Evolutionary conservation across 2,113 vertebrate species (phyloP).

Genomic region (Hepsetus odoe): DNA sequence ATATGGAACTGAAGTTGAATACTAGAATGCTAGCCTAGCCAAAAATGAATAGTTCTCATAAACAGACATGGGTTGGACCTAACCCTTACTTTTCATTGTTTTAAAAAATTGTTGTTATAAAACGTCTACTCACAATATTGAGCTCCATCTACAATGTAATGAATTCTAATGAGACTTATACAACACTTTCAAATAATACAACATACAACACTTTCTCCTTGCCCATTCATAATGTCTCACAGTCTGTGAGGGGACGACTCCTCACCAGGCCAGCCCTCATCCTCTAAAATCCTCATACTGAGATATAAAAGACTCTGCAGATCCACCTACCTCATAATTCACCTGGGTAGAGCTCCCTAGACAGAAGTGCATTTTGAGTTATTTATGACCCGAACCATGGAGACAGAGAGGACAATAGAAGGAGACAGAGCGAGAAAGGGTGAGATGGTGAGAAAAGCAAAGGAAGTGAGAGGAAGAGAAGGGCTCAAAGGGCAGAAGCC

Average conservation of each 20-base stretch:
- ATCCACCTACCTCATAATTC: constrained; percentile 30
- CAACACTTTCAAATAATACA: not conserved
- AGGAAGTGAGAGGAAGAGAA: constrained; percentile 13
- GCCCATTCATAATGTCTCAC: not conserved
- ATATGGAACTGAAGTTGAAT: too few relatives aligned
- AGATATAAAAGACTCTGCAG: constrained; percentile 9
- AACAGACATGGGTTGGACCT: too few relatives aligned
- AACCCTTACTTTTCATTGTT: too few relatives aligned
- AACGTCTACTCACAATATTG: not conserved
- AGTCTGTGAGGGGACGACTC: not conserved
- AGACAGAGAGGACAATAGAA: not conserved
- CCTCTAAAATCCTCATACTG: constrained; percentile 16
- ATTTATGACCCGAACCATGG: constrained; percentile 1
- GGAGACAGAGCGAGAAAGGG: not conserved
- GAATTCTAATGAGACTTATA: not conserved
- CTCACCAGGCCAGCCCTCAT: constrained; percentile 2
- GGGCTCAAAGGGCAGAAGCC: constrained; percentile 6
- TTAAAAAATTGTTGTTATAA: not conserved
- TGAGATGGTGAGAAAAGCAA: not conserved
- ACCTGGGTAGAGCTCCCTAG: constrained; percentile 18
- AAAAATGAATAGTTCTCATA: too few relatives aligned
- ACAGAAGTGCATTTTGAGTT: constrained; percentile 6
- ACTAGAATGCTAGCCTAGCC: too few relatives aligned
- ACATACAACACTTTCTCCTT: not conserved
- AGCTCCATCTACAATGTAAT: not conserved